Evolutionary conservation across 2,113 vertebrate species (phyloP).

Genomic region (Merops nubicus): DNA sequence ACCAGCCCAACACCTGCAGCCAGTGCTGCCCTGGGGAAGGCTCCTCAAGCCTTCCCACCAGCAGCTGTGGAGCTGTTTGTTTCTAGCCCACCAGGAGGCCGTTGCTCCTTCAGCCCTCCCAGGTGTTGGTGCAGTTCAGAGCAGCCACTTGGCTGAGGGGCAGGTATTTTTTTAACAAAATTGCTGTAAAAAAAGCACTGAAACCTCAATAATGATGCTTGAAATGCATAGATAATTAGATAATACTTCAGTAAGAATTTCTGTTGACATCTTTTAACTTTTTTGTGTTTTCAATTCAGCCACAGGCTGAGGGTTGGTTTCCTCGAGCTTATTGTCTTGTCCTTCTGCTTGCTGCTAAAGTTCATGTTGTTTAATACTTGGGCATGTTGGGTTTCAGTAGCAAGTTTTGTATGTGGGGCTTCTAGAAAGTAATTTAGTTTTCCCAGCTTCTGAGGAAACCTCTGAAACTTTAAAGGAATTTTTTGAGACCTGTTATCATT

Average conservation of each 20-base stretch:
- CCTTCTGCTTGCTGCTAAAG: background rate
- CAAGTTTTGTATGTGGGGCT: background rate
- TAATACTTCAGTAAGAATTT: too few relatives aligned
- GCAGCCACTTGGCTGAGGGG: background rate
- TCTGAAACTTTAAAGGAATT: background rate
- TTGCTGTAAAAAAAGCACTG: too few relatives aligned
- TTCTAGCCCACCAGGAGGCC: fast-evolving
- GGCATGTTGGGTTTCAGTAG: fast-evolving
- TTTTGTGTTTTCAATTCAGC: too few relatives aligned
- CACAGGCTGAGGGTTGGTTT: too few relatives aligned
- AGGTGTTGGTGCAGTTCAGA: background rate
- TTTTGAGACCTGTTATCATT: fast-evolving
- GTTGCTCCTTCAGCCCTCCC: fast-evolving
- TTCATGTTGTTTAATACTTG: background rate
- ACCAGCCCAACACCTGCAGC: fast-evolving
- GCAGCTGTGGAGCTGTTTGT: background rate
- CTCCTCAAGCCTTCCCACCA: background rate
- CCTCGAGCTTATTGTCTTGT: background rate
- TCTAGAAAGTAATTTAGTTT: background rate
- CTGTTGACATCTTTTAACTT: too few relatives aligned
- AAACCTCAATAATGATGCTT: too few relatives aligned
- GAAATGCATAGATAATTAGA: too few relatives aligned
- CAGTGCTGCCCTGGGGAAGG: fast-evolving
- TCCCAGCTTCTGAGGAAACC: background rate
- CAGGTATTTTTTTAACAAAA: too few relatives aligned